Percentiles rank a stretch among this genome's conserved stretches.
phyloP scores from a whole-genome alignment of 2,797 vertebrate species.

The Iguana delicatissima region DNA sequence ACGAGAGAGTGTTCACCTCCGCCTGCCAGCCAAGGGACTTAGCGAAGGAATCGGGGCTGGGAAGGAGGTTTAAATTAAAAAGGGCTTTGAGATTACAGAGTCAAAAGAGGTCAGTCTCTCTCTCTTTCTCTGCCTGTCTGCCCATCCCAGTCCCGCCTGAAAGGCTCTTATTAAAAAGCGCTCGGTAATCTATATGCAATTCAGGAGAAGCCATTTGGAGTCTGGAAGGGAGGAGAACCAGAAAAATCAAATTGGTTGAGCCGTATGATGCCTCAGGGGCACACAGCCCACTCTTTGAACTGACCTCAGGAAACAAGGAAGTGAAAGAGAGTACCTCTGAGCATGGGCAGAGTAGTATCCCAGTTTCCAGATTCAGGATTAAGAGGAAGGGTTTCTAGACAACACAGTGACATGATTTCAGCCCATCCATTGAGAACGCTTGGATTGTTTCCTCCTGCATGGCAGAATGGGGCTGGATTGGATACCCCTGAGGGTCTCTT shows the following conservation, averaged over 20 bases:
- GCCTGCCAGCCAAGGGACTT: not conserved
- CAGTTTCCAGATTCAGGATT: no score
- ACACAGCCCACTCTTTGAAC: no score
- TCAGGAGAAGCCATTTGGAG: not conserved
- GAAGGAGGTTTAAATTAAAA: slow-evolving; percentile 52
- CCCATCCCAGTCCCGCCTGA: not conserved
- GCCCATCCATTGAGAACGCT: no score
- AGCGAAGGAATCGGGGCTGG: slow-evolving; percentile 19
- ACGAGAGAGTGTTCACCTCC: not conserved
- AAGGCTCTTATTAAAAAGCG: slow-evolving; percentile 4
- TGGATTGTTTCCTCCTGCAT: no score
- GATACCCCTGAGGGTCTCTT: no score
- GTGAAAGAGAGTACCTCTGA: not conserved
- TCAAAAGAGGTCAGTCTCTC: slow-evolving; percentile 41
- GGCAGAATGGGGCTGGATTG: no score
- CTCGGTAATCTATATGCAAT: slow-evolving; percentile 35
- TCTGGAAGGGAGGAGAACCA: not conserved
- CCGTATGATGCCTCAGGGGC: no score
- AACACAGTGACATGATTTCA: no score
- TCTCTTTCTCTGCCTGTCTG: not conserved
- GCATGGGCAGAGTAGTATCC: not conserved
- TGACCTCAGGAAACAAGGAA: not conserved
- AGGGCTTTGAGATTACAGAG: slow-evolving; percentile 48
- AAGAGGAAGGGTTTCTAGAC: no score
- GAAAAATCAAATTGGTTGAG: not conserved